phyloP scores from a whole-genome alignment of 2,797 vertebrate genomes.

The Enteromius anoplus region DNA sequence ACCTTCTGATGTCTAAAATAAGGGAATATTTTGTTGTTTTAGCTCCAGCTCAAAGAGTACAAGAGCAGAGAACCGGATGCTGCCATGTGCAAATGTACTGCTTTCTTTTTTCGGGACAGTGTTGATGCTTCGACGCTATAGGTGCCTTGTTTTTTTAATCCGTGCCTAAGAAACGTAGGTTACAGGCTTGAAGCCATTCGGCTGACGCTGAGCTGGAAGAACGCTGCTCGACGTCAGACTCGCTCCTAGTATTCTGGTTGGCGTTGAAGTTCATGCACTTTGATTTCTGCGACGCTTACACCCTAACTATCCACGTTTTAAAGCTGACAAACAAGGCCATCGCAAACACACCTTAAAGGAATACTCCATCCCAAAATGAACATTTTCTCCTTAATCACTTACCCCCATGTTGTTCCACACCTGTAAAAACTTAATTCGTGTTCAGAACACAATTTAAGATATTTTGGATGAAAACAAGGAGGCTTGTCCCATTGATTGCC shows the following conservation, averaged over 20 bases:
- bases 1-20: conserved; percentile 63
- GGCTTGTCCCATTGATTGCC: too few species aligned
- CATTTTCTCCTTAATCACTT: too few species aligned
- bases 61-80: conserved; percentile 69
- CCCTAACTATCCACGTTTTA: conserved; percentile 55
- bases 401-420: too few species aligned
- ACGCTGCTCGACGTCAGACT: conserved; percentile 52
- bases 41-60: conserved; percentile 33
- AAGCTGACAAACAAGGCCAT: conserved; percentile 58
- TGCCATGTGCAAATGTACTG: conserved; percentile 76
- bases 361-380: too few species aligned
- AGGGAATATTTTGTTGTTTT: conserved; percentile 57
- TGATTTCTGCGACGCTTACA: conserved; percentile 66
- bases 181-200: conserved; percentile 63
- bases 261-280: conserved; percentile 70
- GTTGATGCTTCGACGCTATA: conserved; percentile 79
- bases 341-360: conserved; percentile 39
- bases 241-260: conserved; percentile 64
- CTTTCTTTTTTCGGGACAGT: conserved; percentile 70
- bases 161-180: conserved; percentile 78
- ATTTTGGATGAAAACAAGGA: too few species aligned
- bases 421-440: too few species aligned
- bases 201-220: conserved; percentile 62
- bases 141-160: conserved; percentile 82
- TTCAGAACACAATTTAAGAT: too few species aligned